Evolutionary conservation across 1,140 invertebrate species (phyloP).

Genomic region (Venturia canescens): DNA sequence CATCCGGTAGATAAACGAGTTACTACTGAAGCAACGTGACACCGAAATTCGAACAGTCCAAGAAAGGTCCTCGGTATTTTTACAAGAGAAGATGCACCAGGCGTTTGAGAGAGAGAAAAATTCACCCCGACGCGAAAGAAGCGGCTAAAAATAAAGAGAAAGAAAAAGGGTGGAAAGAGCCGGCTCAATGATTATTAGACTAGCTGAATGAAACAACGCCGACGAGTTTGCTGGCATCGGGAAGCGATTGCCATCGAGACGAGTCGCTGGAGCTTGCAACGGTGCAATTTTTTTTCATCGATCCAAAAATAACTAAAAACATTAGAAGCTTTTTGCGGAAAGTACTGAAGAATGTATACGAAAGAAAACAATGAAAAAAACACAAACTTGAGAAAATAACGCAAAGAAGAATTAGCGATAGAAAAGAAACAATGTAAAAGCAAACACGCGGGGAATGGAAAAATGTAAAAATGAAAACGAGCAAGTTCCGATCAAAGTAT

Average conservation of each 20-base stretch:
- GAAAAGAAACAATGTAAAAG: not conserved
- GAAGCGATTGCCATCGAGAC: too few relatives aligned
- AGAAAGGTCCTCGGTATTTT: not conserved
- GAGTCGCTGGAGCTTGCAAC: too few relatives aligned
- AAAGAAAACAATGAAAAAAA: too few relatives aligned
- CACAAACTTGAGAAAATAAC: too few relatives aligned
- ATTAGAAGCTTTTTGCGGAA: too few relatives aligned
- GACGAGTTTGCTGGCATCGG: not conserved
- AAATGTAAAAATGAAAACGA: not conserved
- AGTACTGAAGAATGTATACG: too few relatives aligned
- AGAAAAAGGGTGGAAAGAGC: not conserved
- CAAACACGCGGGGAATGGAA: not conserved
- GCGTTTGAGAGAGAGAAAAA: too few relatives aligned
- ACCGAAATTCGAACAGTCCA: constrained; percentile 15
- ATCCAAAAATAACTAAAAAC: too few relatives aligned
- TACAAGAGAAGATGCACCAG: too few relatives aligned
- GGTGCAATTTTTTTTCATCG: too few relatives aligned
- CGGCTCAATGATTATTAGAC: not conserved
- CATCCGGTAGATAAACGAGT: not conserved
- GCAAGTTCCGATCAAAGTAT: not conserved
- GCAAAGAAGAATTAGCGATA: not conserved
- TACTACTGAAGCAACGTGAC: constrained; percentile 34
- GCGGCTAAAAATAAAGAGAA: not conserved
- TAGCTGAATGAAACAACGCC: not conserved
- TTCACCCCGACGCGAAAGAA: too few relatives aligned